Conservation (phyloP, 2,113 vertebrate genomes). For the Brachypodius melanocephalos region DNA sequence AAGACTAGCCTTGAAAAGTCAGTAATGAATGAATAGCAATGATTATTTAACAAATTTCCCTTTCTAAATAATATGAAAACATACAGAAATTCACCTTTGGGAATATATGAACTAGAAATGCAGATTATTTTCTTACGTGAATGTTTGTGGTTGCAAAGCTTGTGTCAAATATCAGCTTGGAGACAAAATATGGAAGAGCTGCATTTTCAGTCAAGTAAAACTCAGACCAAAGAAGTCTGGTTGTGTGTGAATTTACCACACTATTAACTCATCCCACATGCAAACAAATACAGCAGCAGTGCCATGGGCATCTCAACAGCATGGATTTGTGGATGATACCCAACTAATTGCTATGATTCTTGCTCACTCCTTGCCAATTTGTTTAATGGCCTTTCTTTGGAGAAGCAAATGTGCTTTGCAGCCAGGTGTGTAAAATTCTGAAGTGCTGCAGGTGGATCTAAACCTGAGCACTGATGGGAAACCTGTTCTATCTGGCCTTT, state of each 20-base stretch:
- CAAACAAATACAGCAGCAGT: neutral
- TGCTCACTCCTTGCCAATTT: neutral
- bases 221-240: neutral
- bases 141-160: neutral
- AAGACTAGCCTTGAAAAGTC: neutral
- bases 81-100: neutral
- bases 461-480: neutral
- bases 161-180: neutral
- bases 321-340: neutral
- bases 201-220: neutral
- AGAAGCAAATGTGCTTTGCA: neutral
- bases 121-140: neutral
- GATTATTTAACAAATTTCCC: neutral
- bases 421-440: neutral
- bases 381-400: neutral
- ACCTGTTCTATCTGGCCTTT: neutral
- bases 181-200: neutral
- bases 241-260: neutral
- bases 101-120: neutral
- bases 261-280: neutral
- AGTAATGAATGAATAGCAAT: neutral
- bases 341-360: neutral
- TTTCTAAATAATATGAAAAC: neutral
- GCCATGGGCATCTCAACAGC: neutral
- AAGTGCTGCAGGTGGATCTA: neutral